Evolutionary conservation across 1,140 invertebrate genomes (phyloP), one percentile per base, ranked within the genome.

Genomic region (Zaprionus gabonicus): DNA sequence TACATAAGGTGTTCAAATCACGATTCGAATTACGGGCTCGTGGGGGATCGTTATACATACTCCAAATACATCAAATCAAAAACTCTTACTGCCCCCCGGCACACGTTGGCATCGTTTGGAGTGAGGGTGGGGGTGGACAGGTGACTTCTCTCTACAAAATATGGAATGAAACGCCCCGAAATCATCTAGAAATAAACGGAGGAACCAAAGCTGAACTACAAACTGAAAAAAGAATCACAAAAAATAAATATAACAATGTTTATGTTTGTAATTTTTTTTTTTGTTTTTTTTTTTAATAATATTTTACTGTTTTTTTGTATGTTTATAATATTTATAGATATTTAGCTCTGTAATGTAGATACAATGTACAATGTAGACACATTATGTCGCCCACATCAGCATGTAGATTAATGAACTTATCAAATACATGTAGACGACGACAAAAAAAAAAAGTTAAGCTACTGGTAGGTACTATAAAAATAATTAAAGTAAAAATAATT

Each of bases 321-420:
- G 60, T 70, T 70, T 86, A 84, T 82, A 79, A 85, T 85, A 82
- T 86, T 81, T 90, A 81, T 76, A 83, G 60, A 65, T 86, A 87
- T 87, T 87, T 87, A 86, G 80, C 72, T 82, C 77, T 75, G 67
- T 86, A 86, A 87, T 86, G 82, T 86, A 86, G 82, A 80, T 86
- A 87, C 76, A 86, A 86, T 86, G 69, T 86, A 86, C 83, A 86
- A 70, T 83, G 83, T 82, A 87, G 69, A 80, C 70, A 87, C 82
- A 85, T 79, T 70, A 58, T 70, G 76, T 86, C 64, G 65, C 76
- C 66, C 53, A 81, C 71, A 76, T 58, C 71, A 56, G 57, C 44
- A 73, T 72, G 62, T 76, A 69, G 59, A 57, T 63, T 78, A 83
- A 76, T 87, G 78, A 87, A 87, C 84, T 88, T 87, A 87, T 76